Evolutionary conservation across 2,888 invertebrate genomes (phyloP).

Genomic region (Hydriomena furcata): DNA sequence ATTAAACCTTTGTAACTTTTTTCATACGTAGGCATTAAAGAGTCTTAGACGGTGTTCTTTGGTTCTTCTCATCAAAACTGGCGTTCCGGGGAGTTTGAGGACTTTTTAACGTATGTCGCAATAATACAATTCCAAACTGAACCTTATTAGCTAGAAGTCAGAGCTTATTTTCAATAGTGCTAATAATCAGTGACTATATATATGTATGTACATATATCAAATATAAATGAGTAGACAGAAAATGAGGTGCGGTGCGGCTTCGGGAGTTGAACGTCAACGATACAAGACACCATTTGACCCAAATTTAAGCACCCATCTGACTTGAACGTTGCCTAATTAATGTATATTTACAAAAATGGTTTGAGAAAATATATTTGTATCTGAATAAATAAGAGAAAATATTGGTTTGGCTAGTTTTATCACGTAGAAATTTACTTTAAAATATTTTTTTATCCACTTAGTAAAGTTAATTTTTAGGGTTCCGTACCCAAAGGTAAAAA

Average conservation of each 20-base stretch:
- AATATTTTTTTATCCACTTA: no score
- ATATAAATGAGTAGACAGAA: slow-evolving; percentile 42
- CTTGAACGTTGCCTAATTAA: slow-evolving; percentile 40
- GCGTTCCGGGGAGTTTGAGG: slow-evolving; percentile 50
- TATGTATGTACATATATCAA: background rate
- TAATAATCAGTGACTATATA: no score
- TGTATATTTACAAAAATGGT: slow-evolving; percentile 11
- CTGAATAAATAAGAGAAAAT: background rate
- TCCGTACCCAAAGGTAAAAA: no score
- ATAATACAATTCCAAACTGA: slow-evolving; percentile 23
- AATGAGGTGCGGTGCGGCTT: slow-evolving; percentile 75
- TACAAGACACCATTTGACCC: slow-evolving; percentile 66
- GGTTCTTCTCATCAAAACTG: slow-evolving; percentile 61
- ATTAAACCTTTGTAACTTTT: slow-evolving; percentile 66
- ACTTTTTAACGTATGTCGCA: slow-evolving; percentile 25
- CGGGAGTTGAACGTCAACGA: slow-evolving; percentile 52
- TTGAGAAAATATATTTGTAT: background rate
- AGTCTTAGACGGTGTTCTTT: slow-evolving; percentile 64
- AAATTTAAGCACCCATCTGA: slow-evolving; percentile 55
- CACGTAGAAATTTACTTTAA: no score
- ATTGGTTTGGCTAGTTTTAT: no score
- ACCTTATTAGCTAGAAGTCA: slow-evolving; percentile 28
- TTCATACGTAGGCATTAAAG: slow-evolving; percentile 61
- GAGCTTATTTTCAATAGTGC: slow-evolving; percentile 37
- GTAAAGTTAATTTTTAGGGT: no score